Percentiles rank a stretch among this genome's conserved stretches.
phyloP scores from a whole-genome alignment of 1,140 invertebrate species.

The Heliconius congener region DNA sequence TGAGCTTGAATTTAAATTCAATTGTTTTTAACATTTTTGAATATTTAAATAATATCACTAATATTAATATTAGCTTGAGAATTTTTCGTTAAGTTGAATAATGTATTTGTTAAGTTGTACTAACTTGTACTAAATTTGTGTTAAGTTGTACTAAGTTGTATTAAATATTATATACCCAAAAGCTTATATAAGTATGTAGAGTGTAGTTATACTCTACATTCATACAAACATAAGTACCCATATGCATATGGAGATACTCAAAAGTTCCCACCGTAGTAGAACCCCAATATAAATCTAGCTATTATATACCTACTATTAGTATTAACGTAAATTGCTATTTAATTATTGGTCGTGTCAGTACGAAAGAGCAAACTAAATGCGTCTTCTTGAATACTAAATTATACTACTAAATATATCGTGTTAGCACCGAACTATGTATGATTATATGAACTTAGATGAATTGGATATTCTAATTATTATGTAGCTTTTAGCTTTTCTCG shows the following conservation, averaged over 20 bases:
- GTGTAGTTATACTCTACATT: no score
- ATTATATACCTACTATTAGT: neutral
- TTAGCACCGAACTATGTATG: neutral
- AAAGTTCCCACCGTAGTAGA: neutral
- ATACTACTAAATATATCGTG: neutral
- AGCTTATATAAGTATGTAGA: no score
- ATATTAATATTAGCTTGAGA: constrained; percentile 7
- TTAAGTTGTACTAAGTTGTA: no score
- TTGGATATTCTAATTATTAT: no score
- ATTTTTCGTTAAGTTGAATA: neutral
- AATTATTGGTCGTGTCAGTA: constrained; percentile 5
- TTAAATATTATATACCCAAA: no score
- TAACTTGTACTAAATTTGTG: no score
- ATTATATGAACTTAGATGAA: neutral
- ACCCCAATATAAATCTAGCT: neutral
- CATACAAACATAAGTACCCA: no score
- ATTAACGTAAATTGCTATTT: constrained; percentile 7
- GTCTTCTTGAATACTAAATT: constrained; percentile 6
- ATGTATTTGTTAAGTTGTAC: neutral
- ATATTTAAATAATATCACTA: neutral
- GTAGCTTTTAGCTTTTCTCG: no score
- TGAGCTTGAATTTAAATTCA: neutral
- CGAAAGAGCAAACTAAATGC: constrained; percentile 1
- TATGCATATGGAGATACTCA: neutral
- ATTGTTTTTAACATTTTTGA: neutral